A percentile compares a stretch with the other conserved stretches of the same genome.
phyloP scores from a whole-genome alignment of 2,888 invertebrate species.

The Lordiphosa fenestrarum region DNA sequence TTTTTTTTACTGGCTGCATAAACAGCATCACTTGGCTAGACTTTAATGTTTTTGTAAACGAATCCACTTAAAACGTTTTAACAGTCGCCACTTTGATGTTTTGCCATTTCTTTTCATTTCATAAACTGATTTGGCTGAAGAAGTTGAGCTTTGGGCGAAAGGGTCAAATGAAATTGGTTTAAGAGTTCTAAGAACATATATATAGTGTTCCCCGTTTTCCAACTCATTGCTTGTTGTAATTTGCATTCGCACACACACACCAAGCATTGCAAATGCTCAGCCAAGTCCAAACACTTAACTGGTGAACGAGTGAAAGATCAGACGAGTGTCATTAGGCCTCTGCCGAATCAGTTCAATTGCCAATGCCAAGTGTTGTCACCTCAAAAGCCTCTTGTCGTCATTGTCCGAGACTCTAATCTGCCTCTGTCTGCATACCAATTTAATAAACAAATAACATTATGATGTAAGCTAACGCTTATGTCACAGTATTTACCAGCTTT shows the following conservation, averaged over 20 bases:
- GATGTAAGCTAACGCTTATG: slow-evolving; percentile 29
- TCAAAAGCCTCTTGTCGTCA: slow-evolving; percentile 24
- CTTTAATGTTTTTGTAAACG: slow-evolving; percentile 56
- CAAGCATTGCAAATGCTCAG: too few relatives aligned
- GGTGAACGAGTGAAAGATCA: background rate
- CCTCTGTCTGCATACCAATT: background rate
- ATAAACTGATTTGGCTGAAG: slow-evolving; percentile 1
- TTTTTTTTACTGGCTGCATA: slow-evolving; percentile 28
- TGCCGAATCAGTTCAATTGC: slow-evolving; percentile 26
- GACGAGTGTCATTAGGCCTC: slow-evolving; percentile 32
- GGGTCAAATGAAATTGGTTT: too few relatives aligned
- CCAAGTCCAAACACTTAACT: slow-evolving; percentile 25
- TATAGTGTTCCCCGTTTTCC: too few relatives aligned
- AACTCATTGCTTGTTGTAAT: background rate
- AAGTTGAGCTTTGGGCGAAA: background rate
- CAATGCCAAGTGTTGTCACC: slow-evolving; percentile 32
- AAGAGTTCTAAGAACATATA: too few relatives aligned
- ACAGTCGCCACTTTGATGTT: slow-evolving; percentile 54
- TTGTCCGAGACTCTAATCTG: slow-evolving; percentile 5
- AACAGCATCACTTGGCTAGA: slow-evolving; percentile 43
- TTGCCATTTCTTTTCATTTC: background rate
- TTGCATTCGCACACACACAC: too few relatives aligned
- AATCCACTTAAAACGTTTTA: slow-evolving; percentile 57
- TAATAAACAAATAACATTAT: slow-evolving; percentile 27
- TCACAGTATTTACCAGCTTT: slow-evolving; percentile 21